These are phyloP conservation scores for Piprites chloris DNA, from an alignment of 2,113 vertebrate genomes.

Conservation along the genomic window DNA sequence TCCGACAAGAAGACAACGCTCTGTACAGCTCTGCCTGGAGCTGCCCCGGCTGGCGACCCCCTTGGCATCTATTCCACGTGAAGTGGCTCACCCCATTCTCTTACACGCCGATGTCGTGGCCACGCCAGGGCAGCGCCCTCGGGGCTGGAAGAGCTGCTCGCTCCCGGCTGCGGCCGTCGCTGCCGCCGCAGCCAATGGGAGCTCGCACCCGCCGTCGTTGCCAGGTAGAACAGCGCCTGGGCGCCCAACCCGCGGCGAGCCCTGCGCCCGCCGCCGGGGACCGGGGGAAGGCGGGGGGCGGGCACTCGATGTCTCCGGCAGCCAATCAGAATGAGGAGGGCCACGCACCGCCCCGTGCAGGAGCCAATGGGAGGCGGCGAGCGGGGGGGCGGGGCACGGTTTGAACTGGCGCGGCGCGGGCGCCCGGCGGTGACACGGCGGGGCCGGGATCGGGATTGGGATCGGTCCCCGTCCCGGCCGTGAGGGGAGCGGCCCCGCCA, in stretches of 20 bases:
- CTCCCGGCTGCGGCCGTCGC: too few species aligned
- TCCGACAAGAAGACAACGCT: accelerated
- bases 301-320: accelerated
- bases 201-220: accelerated
- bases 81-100: accelerated
- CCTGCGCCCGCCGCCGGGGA: too few species aligned
- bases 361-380: accelerated
- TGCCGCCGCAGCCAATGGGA: neutral
- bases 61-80: accelerated
- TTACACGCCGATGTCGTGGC: accelerated
- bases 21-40: accelerated
- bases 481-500: accelerated
- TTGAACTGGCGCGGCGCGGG: neutral
- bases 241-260: accelerated
- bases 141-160: accelerated
- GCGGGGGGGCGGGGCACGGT: accelerated
- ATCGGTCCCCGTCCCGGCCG: too few species aligned
- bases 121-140: neutral
- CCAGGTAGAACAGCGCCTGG: accelerated
- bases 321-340: neutral
- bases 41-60: neutral
- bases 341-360: too few species aligned
- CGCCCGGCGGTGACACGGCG: accelerated
- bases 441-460: too few species aligned
- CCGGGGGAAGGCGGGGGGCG: accelerated